Evolutionary conservation across 1,140 invertebrate genomes (phyloP).

Genomic region (Cotesia typhae): DNA sequence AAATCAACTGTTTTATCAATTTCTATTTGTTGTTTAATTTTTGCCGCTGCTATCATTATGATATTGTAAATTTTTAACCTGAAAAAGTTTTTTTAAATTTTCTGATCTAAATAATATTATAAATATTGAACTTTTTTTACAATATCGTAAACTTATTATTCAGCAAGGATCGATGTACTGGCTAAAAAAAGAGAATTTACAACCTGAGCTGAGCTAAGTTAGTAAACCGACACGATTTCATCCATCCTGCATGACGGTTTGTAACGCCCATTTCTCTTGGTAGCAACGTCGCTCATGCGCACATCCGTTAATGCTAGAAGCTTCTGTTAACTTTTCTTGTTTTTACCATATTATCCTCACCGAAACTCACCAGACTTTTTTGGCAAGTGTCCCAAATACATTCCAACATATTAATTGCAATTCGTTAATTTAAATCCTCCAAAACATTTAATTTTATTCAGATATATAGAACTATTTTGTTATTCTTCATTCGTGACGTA

Average conservation of each 20-base stretch:
- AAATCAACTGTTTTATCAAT: no score
- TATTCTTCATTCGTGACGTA: no score
- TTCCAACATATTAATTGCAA: constrained; percentile 13
- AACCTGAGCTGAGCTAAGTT: constrained; percentile 16
- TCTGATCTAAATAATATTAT: no score
- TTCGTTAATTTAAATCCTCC: neutral
- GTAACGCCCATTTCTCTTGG: constrained; percentile 37
- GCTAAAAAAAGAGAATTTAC: constrained; percentile 23
- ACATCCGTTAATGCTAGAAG: constrained; percentile 25
- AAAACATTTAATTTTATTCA: neutral
- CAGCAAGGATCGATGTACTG: constrained; percentile 18
- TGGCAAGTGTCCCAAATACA: constrained; percentile 33
- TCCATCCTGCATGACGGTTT: constrained; percentile 31
- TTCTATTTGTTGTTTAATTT: no score
- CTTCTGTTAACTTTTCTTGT: constrained; percentile 1
- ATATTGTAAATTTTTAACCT: neutral
- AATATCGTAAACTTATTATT: neutral
- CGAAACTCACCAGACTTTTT: neutral
- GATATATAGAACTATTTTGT: no score
- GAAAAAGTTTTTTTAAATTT: neutral
- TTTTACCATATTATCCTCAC: neutral
- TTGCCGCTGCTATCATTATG: no score
- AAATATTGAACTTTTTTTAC: no score
- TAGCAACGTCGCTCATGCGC: constrained; percentile 38
- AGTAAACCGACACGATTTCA: constrained; percentile 1